Percentiles rank a stretch among this genome's conserved stretches.
phyloP scores from a whole-genome alignment of 2,113 vertebrate species.

The Sphyrna mokarran region DNA sequence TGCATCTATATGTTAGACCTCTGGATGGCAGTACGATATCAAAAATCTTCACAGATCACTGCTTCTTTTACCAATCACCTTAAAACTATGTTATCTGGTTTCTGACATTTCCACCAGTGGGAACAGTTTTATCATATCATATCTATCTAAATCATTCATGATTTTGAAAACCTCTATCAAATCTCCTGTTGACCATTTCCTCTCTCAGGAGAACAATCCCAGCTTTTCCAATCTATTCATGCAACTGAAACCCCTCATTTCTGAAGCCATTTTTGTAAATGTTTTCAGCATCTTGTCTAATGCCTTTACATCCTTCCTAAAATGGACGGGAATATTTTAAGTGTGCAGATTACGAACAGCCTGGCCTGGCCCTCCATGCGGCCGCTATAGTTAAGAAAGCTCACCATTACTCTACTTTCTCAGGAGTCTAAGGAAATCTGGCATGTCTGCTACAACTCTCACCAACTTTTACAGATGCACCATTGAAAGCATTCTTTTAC shows the following conservation, averaged over 20 bases:
- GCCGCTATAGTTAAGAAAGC: too few species aligned
- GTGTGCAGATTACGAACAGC: too few species aligned
- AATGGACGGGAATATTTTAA: too few species aligned
- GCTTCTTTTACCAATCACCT: not conserved
- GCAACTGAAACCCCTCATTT: not conserved
- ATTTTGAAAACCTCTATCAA: not conserved
- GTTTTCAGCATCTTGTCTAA: not conserved
- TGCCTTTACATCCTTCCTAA: not conserved
- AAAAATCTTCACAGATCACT: not conserved
- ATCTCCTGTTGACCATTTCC: not conserved
- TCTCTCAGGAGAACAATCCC: not conserved
- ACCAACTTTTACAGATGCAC: too few species aligned
- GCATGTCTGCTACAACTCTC: too few species aligned
- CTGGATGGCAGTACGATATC: not conserved
- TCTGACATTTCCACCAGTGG: not conserved
- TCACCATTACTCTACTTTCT: too few species aligned
- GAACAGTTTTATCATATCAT: not conserved
- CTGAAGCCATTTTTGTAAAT: not conserved
- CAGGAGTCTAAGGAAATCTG: too few species aligned
- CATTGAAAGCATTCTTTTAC: too few species aligned
- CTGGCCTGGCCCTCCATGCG: too few species aligned
- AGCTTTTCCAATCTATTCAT: not conserved
- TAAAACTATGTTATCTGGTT: not conserved
- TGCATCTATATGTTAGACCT: not conserved
- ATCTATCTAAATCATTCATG: not conserved